Evolutionary conservation across 2,797 vertebrate genomes (phyloP).

Genomic region (Lerista edwardsae): DNA sequence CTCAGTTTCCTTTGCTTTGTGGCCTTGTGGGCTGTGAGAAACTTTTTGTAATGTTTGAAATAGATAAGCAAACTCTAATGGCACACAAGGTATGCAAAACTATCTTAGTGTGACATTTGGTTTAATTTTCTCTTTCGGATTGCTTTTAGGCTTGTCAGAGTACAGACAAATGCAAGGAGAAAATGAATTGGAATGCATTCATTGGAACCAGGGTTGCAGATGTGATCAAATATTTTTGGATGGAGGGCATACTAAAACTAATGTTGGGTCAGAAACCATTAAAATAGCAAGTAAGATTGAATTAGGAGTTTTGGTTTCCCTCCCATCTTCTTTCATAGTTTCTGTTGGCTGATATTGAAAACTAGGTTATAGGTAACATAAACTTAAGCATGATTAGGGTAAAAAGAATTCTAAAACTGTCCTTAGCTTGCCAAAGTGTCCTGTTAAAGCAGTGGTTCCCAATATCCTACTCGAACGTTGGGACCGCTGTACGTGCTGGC

Average conservation of each 20-base stretch:
- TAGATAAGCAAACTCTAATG: not conserved
- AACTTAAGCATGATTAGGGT: not conserved
- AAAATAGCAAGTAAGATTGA: slow-evolving; percentile 3
- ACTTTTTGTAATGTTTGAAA: not conserved
- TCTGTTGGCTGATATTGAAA: slow-evolving; percentile 6
- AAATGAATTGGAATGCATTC: slow-evolving; percentile 32
- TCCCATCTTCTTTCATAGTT: not conserved
- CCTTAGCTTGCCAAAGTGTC: not conserved
- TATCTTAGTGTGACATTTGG: slow-evolving; percentile 7
- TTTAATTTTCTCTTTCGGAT: slow-evolving; percentile 18
- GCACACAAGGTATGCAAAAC: not conserved
- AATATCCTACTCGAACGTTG: too few relatives aligned
- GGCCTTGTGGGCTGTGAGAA: not conserved
- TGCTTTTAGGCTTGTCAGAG: slow-evolving; percentile 12
- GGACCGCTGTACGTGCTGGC: too few relatives aligned
- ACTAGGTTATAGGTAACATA: not conserved
- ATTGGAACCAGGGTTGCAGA: slow-evolving; percentile 36
- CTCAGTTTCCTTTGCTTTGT: not conserved
- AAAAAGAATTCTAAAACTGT: not conserved
- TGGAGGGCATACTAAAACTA: slow-evolving; percentile 10
- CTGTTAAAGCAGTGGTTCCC: not conserved
- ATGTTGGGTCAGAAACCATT: not conserved
- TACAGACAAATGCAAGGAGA: slow-evolving; percentile 1
- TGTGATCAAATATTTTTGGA: slow-evolving; percentile 21
- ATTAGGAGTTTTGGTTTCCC: slow-evolving; percentile 10